A percentile compares a stretch with the other conserved stretches of the same genome.
These are phyloP conservation scores for Brachionus calyciflorus DNA, from an alignment of 1,140 invertebrate genomes.

Conservation along the genomic window DNA sequence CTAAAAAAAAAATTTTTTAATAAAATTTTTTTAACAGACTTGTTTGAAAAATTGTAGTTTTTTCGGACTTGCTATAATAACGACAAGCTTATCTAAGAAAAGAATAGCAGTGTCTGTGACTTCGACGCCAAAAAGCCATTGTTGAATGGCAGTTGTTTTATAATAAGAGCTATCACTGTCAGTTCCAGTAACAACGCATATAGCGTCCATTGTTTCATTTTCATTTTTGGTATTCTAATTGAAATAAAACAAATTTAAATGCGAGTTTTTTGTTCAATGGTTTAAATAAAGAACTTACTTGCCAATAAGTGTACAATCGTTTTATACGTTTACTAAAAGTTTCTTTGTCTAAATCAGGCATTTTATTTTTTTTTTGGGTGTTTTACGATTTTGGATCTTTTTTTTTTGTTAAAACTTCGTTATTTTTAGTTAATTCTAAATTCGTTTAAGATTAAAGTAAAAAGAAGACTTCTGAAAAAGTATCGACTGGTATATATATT, in stretches of 20 bases:
- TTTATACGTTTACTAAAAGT: constrained; percentile 41
- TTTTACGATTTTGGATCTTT: not conserved
- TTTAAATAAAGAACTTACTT: not conserved
- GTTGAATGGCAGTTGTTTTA: constrained; percentile 42
- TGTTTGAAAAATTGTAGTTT: constrained; percentile 44
- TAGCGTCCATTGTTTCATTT: constrained; percentile 23
- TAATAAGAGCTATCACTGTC: constrained; percentile 44
- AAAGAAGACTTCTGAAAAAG: too few species aligned
- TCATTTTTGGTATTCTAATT: constrained; percentile 19
- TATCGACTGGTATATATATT: too few species aligned
- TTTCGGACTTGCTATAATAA: constrained; percentile 37
- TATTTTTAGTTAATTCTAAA: not conserved
- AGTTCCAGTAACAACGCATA: constrained; percentile 37
- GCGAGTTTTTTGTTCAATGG: not conserved
- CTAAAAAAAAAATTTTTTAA: not conserved
- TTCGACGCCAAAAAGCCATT: constrained; percentile 41
- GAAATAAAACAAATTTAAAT: not conserved
- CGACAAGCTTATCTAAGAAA: constrained; percentile 33
- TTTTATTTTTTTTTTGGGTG: not conserved
- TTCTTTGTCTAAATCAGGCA: constrained; percentile 42
- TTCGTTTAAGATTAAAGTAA: too few species aligned
- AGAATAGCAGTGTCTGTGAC: constrained; percentile 42
- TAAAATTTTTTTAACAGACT: not conserved
- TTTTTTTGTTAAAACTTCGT: not conserved
- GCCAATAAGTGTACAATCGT: constrained; percentile 37